A percentile compares a stretch with the other conserved stretches of the same genome.
These are phyloP conservation scores for Drosophila falleni DNA, from an alignment of 2,888 invertebrate species.

Conservation along the genomic window DNA sequence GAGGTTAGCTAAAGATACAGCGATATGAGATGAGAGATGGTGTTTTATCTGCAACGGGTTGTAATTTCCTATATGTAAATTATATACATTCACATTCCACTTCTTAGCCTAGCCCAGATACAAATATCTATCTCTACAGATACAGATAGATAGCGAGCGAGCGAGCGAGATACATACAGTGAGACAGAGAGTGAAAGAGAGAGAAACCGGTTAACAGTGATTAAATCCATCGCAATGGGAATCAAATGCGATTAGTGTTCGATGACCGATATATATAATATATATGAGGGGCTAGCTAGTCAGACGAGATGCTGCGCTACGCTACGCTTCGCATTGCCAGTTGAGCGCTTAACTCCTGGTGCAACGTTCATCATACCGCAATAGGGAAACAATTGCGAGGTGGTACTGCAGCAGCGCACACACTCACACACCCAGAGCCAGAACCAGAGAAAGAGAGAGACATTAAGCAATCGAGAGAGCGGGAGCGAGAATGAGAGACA, in stretches of 20 bases:
- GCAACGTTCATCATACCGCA: slow-evolving; percentile 74
- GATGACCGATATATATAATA: slow-evolving; percentile 42
- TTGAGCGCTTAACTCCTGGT: slow-evolving; percentile 75
- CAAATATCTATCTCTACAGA: slow-evolving; percentile 11
- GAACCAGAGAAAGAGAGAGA: background rate
- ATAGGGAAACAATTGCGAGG: slow-evolving; percentile 78
- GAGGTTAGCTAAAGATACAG: slow-evolving; percentile 22
- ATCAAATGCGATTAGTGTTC: slow-evolving; percentile 79
- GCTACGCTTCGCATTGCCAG: slow-evolving; percentile 66
- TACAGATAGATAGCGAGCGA: slow-evolving; percentile 10
- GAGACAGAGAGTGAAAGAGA: background rate
- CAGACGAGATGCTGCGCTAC: slow-evolving; percentile 34
- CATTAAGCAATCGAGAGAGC: background rate
- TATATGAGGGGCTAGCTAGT: slow-evolving; percentile 48
- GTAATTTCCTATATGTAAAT: slow-evolving; percentile 37
- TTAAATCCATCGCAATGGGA: slow-evolving; percentile 76
- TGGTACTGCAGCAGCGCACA: slow-evolving; percentile 74
- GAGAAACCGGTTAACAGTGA: slow-evolving; percentile 9
- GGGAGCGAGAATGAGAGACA: background rate
- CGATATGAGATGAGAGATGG: slow-evolving; percentile 36
- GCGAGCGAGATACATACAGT: background rate
- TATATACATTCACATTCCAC: slow-evolving; percentile 34
- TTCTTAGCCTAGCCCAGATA: slow-evolving; percentile 49
- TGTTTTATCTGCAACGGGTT: slow-evolving; percentile 45
- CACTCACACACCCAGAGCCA: slow-evolving; percentile 18